Percentiles rank a stretch among this genome's conserved stretches.
Evolutionary conservation across 2,113 vertebrate species (phyloP).

Genomic region (Boulengeromyrus knoepffleri): DNA sequence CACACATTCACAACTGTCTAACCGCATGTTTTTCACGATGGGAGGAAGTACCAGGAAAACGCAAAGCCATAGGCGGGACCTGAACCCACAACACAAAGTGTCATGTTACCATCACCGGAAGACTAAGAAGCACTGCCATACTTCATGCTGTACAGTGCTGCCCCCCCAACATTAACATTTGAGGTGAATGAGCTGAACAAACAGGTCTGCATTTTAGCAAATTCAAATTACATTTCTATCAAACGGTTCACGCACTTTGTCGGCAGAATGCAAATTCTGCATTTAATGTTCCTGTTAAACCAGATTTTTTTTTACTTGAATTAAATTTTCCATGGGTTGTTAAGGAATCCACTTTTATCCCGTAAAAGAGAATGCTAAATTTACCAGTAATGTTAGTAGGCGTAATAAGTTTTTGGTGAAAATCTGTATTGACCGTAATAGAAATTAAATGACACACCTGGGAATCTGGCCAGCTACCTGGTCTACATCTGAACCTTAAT

Average conservation of each 20-base stretch:
- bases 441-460: slow-evolving; percentile 39
- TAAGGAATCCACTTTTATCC: background rate
- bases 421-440: slow-evolving; percentile 38
- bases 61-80: background rate
- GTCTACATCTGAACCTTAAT: slow-evolving; percentile 40
- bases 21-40: background rate
- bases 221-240: background rate
- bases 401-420: background rate
- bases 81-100: background rate
- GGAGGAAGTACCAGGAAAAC: background rate
- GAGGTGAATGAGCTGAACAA: background rate
- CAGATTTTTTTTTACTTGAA: background rate
- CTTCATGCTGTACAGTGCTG: background rate
- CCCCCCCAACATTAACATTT: background rate
- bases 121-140: background rate
- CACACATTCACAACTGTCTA: background rate
- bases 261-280: background rate
- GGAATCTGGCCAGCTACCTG: slow-evolving; percentile 35
- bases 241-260: background rate
- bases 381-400: background rate
- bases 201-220: background rate
- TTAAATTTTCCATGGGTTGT: too few species aligned
- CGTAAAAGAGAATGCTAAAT: background rate
- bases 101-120: background rate
- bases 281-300: background rate